Evolutionary conservation across 2,113 vertebrate species (phyloP), one percentile per base, ranked within the genome.

Genomic region (Brienomyrus longianalis): DNA sequence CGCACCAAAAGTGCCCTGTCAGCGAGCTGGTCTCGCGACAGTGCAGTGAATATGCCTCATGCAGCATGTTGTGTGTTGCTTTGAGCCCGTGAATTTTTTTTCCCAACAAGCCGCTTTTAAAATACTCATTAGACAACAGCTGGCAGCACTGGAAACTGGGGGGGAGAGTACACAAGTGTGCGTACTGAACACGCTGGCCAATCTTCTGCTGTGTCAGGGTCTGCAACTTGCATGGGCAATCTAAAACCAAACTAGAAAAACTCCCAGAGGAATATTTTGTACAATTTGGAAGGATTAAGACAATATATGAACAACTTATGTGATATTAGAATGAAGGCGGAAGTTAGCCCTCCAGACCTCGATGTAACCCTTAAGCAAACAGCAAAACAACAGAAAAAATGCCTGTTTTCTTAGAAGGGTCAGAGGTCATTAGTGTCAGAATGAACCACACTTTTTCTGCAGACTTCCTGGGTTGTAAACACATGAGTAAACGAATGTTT

Each of bases 401-500:
- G 93, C 89, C 94, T 93, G 93, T 90, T 93, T 88, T 90, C 66
- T 70, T 70, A 70, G 80, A 91, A 90, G 92, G 92, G 90, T 83
- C 91, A 92, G 91, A 91, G 92, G 91, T 84, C 77, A 93, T 90
- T 27, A 52, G 90, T 93, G 92, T 92, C 90, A 89, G 90, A 93
- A 90, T 90, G 92, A 90, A 83, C 39, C 85, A 92, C 91, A 92
- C 47, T 62, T 92, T 85, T 88, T 89, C 92, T 93, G 91, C 92
- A 91, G 92, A 90, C 89, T 86, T 90, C 85, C 84, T 91, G 84
- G 35, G 91, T 91, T 88, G 88, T 11, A 91, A 88, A 35, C 86
- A 91, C 87, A 90, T 1, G 91, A 93, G 94, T 92, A 92, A 95
- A 93, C 93, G 93, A 96, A 95, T 95, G 95, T 96, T 94, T 93